phyloP scores from a whole-genome alignment of 37 sponge, comb jelly and placozoan species.

The Axinella damicornis region DNA sequence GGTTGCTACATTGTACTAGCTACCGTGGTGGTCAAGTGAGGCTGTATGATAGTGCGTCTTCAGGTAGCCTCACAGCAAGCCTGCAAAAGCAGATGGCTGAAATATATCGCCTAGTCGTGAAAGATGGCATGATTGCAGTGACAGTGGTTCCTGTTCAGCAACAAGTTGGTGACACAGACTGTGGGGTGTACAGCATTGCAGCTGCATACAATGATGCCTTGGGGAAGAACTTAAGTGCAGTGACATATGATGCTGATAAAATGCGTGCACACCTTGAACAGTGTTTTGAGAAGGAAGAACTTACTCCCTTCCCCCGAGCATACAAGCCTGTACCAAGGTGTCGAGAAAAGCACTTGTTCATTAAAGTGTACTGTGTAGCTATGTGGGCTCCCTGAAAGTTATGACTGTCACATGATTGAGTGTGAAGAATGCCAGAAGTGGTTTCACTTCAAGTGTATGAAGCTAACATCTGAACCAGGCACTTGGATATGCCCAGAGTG shows the following conservation, averaged over 20 bases:
- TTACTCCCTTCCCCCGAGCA: conserved; percentile 1
- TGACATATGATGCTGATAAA: conserved; percentile 16
- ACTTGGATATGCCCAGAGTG: too few relatives aligned
- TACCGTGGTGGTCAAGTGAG: neutral
- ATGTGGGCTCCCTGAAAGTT: conserved; percentile 20
- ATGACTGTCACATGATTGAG: conserved; percentile 20
- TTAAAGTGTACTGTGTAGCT: conserved; percentile 30
- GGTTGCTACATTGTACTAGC: neutral
- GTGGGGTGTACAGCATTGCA: conserved; percentile 21
- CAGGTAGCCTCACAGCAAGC: neutral
- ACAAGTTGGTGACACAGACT: conserved; percentile 20
- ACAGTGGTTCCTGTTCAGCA: conserved; percentile 16
- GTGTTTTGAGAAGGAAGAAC: conserved; percentile 8
- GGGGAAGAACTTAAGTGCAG: neutral
- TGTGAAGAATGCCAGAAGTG: conserved; percentile 14
- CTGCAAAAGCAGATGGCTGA: conserved; percentile 5
- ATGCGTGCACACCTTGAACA: conserved; percentile 4
- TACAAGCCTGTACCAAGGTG: neutral
- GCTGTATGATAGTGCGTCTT: neutral
- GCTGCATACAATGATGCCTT: conserved; percentile 5
- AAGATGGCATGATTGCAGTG: conserved; percentile 5
- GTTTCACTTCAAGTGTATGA: conserved; percentile 31
- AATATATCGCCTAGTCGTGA: conserved; percentile 1
- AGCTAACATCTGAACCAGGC: neutral
- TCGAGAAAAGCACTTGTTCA: neutral